Evolutionary conservation across 1,140 invertebrate genomes (phyloP).

Genomic region (Conus betulinus): DNA sequence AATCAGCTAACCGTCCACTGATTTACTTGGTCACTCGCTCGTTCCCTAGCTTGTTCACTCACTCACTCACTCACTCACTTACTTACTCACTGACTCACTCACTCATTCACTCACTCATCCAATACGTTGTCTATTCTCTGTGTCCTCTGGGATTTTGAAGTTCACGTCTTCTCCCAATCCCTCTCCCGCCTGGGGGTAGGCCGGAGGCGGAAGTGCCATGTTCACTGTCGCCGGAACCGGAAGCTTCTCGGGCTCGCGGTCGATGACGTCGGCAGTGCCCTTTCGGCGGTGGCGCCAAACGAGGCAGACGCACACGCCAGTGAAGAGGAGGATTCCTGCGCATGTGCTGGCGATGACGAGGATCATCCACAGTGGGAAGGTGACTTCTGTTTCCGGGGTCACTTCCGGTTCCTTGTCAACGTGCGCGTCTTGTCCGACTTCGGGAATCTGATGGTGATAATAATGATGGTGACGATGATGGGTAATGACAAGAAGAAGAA

Average conservation of each 20-base stretch:
- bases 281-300: constrained; percentile 17
- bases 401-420: not conserved
- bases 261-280: constrained; percentile 10
- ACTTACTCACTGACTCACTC: no score
- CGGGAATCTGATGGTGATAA: not conserved
- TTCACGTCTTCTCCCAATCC: not conserved
- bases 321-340: constrained; percentile 16
- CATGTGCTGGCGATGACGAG: constrained; percentile 29
- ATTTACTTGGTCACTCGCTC: no score
- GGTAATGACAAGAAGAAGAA: no score
- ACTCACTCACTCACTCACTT: no score
- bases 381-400: not conserved
- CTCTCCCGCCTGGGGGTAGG: not conserved
- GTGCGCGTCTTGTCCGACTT: not conserved
- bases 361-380: constrained; percentile 30
- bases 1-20: no score
- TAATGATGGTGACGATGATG: no score
- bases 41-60: no score
- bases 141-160: not conserved
- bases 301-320: constrained; percentile 6
- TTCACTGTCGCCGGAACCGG: constrained; percentile 18
- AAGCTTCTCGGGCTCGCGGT: constrained; percentile 32
- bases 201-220: constrained; percentile 16
- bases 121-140: not conserved
- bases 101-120: no score